Base-by-base conservation (phyloP, 2,888 invertebrate species). In the Pterostichus madidus region DNA sequence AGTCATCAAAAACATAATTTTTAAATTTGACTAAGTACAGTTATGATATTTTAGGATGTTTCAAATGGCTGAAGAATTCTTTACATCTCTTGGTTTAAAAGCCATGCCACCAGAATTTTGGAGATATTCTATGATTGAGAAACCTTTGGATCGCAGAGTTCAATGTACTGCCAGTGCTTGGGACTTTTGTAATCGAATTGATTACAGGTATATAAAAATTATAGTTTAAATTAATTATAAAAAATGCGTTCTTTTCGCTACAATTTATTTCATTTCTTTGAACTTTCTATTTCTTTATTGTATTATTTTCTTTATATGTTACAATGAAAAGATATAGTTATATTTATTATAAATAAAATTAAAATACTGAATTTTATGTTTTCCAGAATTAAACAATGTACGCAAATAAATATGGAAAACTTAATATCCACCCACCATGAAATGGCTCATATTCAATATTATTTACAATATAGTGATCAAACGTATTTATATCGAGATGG, bases 61-160 rank as follows among this genome's bases (percentile, higher is more conserved):
- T 88, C 95, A 96, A 91, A 93, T 94, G 90, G 94, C 96, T 0
- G 96, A 96, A 87, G 95, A 96, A 87, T 96, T 96, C 89, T 96
- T 95, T 88, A 94, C 94, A 0, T 96, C 96, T 0, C 91, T 96
- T 88, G 96, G 96, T 0, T 90, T 97, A 87, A 94, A 94, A 87
- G 93, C 95, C 0, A 95, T 95, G 91, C 94, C 96, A 0, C 94
- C 95, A 0, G 94, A 95, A 89, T 97, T 97, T 91, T 97, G 97
- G 96, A 92, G 94, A 53, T 93, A 94, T 32, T 97, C 97, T 0
- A 92, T 97, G 92, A 91, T 97, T 39, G 94, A 94, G 85, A 93
- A 94, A 83, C 96, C 97, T 0, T 89, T 92, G 11, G 94, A 95
- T 85, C 91, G 94, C 84, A 94, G 92, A 88, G 94, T 93, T 0